Evolutionary conservation across 2,888 invertebrate species (phyloP), one percentile per base, ranked within the genome.

Genomic region (Eretmocerus hayati): DNA sequence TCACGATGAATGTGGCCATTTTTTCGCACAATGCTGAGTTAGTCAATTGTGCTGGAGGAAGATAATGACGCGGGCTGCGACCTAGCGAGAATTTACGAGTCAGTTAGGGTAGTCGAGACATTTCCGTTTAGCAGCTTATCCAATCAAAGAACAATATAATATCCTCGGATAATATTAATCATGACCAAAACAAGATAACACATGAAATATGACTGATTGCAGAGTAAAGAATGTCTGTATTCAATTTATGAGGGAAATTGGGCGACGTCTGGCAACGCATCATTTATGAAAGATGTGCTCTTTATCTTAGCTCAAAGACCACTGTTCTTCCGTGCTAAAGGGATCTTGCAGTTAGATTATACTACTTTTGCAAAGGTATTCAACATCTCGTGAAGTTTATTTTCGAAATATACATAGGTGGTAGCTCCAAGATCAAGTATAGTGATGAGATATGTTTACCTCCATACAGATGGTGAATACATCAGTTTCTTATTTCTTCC

Each of bases 151-250:
- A n/a, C n/a, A n/a, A n/a, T n/a, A n/a, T n/a, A n/a, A n/a, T n/a
- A n/a, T n/a, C n/a, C n/a, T 33, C 9, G 9, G 5, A 5, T 33
- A 5, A 33, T 33, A 33, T 13, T 16, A 19, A 31, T 32, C n/a
- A n/a, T n/a, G n/a, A n/a, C n/a, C n/a, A n/a, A n/a, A n/a, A n/a
- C n/a, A n/a, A n/a, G n/a, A n/a, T n/a, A n/a, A n/a, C n/a, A n/a
- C n/a, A n/a, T n/a, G n/a, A n/a, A n/a, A n/a, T n/a, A n/a, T n/a
- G n/a, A n/a, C n/a, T n/a, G n/a, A n/a, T 5, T 45, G 31, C 31
- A 64, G 64, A 58, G 59, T 19, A 59, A 58, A 21, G 19, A 45
- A 5, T 58, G 62, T 38, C 51, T 50, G n/a, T 33, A 49, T 4
- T 52, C 60, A 2, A 53, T 59, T 8, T 65, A 59, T 44, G 51